These are phyloP conservation scores for Caenorhabditis brenneri DNA, from an alignment of 1,140 invertebrate species.

Conservation along the genomic window DNA sequence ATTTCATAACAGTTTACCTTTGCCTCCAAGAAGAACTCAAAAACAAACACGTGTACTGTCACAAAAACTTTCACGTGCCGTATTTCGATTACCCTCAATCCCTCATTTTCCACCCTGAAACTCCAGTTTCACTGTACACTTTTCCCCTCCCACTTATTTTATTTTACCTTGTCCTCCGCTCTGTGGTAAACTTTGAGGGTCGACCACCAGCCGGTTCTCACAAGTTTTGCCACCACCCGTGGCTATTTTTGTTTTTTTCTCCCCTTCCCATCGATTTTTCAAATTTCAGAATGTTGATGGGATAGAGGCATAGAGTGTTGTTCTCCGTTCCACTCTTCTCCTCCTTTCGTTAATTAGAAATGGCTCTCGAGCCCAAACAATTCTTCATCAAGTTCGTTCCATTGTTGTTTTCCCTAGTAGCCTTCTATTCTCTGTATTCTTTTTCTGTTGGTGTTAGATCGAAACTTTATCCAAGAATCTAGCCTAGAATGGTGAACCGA, in stretches of 20 bases:
- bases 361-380: background rate
- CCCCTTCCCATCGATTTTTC: background rate
- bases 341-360: slow-evolving; percentile 1
- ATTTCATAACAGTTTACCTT: no score
- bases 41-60: background rate
- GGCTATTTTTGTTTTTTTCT: slow-evolving; percentile 11
- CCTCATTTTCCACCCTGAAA: background rate
- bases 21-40: background rate
- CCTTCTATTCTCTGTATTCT: background rate
- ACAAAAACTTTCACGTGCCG: background rate
- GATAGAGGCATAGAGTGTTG: background rate
- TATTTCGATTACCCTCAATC: background rate
- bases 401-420: background rate
- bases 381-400: background rate
- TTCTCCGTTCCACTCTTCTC: background rate
- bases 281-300: background rate
- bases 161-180: background rate
- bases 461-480: background rate
- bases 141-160: background rate
- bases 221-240: background rate
- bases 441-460: background rate
- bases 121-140: background rate
- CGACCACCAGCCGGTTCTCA: slow-evolving; percentile 16
- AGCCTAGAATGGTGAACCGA: background rate
- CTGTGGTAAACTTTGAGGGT: slow-evolving; percentile 26